Evolutionary conservation across 2,888 invertebrate species (phyloP).

Genomic region (Dolichomitus sp.): DNA sequence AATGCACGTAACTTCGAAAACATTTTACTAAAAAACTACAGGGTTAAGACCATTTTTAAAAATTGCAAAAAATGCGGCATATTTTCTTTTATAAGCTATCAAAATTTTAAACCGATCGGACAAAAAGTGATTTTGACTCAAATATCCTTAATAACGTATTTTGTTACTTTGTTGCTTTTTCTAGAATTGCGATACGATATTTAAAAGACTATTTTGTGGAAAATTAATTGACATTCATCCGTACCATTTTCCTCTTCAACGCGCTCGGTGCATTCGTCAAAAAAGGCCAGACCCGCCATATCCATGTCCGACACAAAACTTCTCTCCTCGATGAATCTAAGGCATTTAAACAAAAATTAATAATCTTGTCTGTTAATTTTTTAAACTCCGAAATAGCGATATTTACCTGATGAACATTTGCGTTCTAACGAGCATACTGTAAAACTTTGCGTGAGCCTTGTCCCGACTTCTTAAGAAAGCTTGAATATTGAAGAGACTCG

Average conservation of each 20-base stretch:
- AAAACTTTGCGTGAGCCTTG: constrained; percentile 96
- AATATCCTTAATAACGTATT: too few relatives aligned
- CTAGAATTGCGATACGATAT: not conserved
- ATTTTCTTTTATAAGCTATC: too few relatives aligned
- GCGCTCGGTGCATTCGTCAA: constrained; percentile 98
- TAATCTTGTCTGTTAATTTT: not conserved
- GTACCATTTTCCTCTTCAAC: constrained; percentile 86
- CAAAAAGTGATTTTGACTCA: too few relatives aligned
- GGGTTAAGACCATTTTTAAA: too few relatives aligned
- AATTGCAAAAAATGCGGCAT: too few relatives aligned
- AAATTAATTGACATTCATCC: constrained; percentile 22
- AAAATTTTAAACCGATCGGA: too few relatives aligned
- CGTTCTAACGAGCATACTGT: constrained; percentile 95
- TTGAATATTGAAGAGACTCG: constrained; percentile 97
- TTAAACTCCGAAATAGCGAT: not conserved
- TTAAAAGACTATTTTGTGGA: not conserved
- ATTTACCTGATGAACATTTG: constrained; percentile 95
- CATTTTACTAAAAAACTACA: too few relatives aligned
- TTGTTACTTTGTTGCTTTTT: not conserved
- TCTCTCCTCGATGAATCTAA: constrained; percentile 98
- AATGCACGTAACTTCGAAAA: too few relatives aligned
- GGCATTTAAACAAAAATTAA: not conserved
- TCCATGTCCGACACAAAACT: constrained; percentile 99
- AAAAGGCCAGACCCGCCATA: constrained; percentile 96
- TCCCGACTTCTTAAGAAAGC: constrained; percentile 96